Evolutionary conservation across 2,888 invertebrate genomes (phyloP), one percentile per base, ranked within the genome.

Genomic region (Ormyrus rosae): DNA sequence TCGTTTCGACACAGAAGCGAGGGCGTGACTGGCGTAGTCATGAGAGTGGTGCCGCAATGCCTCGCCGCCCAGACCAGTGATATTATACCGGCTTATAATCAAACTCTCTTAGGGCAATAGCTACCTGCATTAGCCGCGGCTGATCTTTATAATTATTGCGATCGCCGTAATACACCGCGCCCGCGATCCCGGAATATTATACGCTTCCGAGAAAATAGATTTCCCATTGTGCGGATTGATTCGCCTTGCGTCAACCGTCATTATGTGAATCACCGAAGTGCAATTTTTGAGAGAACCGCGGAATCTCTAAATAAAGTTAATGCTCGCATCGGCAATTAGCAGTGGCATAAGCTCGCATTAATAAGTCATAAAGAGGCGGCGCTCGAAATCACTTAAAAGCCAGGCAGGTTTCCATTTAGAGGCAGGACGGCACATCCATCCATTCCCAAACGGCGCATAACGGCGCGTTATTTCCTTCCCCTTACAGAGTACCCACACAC

Each of bases 1-100:
- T 53, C 72, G 71, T 76, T 72, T 80, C 80, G 55, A 70, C 67
- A 72, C 63, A 61, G 58, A 48, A 9, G 69, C 69, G 70, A 77
- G 73, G 81, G 81, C 81, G 81, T 77, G 81, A 81, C 81, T 73
- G 13, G 77, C 73, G 68, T 77, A 63, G 69, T 61, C 60, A 81
- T 72, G 73, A 81, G 77, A 64, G 69, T 81, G 72, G 69, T 81
- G 72, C 63, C 65, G 81, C 76, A 81, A 81, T 46, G 53, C 64
- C 50, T 19, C 11, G n/a, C 13, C 10, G 67, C 50, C 53, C 50
- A 13, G 50, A 48, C 64, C 34, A 13, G n/a, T 79, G 63, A 73
- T 73, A 79, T 61, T 68, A 61, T 56, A 69, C 68, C 45, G 51
- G 56, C 73, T 56, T 69, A 68, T 68, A 73, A 69, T 68, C 73